Evolutionary conservation across 92 coral and sea anemone species (phyloP), one percentile per base, ranked within the genome.

Genomic region (Zoanthus gigantus): DNA sequence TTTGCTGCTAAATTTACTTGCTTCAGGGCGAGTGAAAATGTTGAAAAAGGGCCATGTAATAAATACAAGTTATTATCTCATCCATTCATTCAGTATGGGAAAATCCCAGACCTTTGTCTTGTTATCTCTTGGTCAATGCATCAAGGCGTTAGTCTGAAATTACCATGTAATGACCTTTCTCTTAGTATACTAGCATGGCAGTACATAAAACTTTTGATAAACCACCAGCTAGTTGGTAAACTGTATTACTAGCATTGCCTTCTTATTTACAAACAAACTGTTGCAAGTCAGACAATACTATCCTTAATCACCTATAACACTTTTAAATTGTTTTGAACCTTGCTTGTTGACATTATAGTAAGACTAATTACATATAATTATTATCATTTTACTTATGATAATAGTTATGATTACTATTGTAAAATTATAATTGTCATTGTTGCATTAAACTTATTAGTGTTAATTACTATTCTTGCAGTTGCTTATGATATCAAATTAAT

Each of bases 41-140:
- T 7, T 61, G 68, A 61, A 61, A 61, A 50, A 61, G 68, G 68
- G 68, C 23, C 68, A 61, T 17, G 68, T 61, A 61, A 61, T 61
- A 61, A 61, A 16, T 37, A 37, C 42, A 37, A 37, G 42, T 37
- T 37, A 37, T 37, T 61, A 61, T 2, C 9, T 61, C 17, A 61
- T 61, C 63, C 63, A 57, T 57, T 57, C 63, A 9, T 17, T 57
- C 16, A 12, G 63, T 57, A 57, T 57, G 17, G 63, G 63, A 9
- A 57, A 37, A 37, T 37, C 42, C 42, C 42, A 37, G 42, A 37
- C 42, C 42, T 37, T 37, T 37, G 42, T 37, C 42, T 37, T 37
- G 42, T 37, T 37, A 37, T 37, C 42, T 37, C 42, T 37, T 37
- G 42, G 42, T 37, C 42, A 37, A 37, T 37, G 42, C 42, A 37